Conservation (phyloP, 2,113 vertebrate species). For the Lamprologus tigripictilis region DNA sequence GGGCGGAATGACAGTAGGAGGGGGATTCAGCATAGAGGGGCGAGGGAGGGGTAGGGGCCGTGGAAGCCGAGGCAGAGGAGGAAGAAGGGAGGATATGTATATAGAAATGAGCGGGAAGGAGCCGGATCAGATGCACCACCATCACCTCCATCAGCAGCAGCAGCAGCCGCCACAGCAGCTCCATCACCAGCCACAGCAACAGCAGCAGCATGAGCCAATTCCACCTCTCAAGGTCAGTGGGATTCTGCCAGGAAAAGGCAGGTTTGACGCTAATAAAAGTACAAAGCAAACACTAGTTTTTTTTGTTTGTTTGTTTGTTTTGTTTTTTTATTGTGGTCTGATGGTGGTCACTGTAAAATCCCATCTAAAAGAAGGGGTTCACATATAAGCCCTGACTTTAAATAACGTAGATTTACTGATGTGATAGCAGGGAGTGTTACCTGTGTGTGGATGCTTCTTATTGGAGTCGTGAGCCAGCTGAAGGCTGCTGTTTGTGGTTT, state of each 20-base stretch:
- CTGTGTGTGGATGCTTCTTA: not conserved
- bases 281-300: not conserved
- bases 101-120: constrained; percentile 69
- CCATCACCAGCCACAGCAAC: constrained; percentile 47
- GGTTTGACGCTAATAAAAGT: not conserved
- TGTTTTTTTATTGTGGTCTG: not conserved
- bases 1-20: constrained; percentile 47
- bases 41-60: constrained; percentile 63
- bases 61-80: constrained; percentile 67
- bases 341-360: not conserved
- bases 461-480: not conserved
- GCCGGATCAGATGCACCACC: constrained; percentile 64
- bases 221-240: constrained; percentile 72
- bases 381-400: not conserved
- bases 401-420: not conserved
- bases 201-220: constrained; percentile 67
- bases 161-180: constrained; percentile 51
- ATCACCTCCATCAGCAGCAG: constrained; percentile 67
- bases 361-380: not conserved
- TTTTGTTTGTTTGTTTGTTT: not conserved
- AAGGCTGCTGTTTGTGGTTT: not conserved
- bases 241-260: not conserved
- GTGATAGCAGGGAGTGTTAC: not conserved
- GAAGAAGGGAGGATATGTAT: constrained; percentile 70
- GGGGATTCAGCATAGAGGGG: constrained; percentile 53